A percentile compares a stretch with the other conserved stretches of the same genome.
Conservation (phyloP, 2,888 invertebrate genomes). For the Tryphoninae sp. region DNA sequence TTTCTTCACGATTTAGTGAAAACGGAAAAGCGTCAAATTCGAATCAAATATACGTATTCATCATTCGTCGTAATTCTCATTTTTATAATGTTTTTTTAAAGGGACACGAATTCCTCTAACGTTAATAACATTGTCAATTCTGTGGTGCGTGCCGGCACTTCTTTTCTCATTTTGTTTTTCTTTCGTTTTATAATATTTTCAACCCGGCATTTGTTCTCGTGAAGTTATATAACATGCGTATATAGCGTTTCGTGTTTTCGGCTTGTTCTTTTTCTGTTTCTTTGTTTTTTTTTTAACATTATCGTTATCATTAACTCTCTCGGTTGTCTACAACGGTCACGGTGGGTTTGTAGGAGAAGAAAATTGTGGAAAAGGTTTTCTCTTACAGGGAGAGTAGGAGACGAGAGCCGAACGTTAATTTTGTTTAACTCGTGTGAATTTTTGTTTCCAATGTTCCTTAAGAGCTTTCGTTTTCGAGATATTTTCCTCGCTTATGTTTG, state of each 20-base stretch:
- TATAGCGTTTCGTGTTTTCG: conserved; percentile 10
- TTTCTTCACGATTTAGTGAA: neutral
- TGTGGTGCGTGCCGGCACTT: neutral
- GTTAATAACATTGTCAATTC: neutral
- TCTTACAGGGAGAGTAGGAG: neutral
- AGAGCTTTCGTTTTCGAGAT: too few species aligned
- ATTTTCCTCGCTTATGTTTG: too few species aligned
- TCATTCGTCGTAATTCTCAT: conserved; percentile 55
- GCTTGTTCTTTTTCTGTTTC: neutral
- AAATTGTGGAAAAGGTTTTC: neutral
- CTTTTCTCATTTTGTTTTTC: conserved; percentile 12
- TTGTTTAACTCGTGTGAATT: too few species aligned
- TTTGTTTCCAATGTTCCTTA: too few species aligned
- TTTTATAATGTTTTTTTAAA: conserved; percentile 3
- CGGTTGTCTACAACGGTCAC: too few species aligned
- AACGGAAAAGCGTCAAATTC: conserved; percentile 5
- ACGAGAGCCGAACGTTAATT: too few species aligned
- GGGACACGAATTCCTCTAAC: neutral
- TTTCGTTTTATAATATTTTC: conserved; percentile 25
- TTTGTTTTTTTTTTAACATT: neutral
- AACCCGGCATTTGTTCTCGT: conserved; percentile 51
- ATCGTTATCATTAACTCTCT: too few species aligned
- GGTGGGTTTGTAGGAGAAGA: too few species aligned
- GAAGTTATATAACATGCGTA: conserved; percentile 36
- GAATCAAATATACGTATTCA: conserved; percentile 11